Evolutionary conservation across 2,797 vertebrate genomes (phyloP), one percentile per base, ranked within the genome.

Genomic region (Arctocebus calabarensis): DNA sequence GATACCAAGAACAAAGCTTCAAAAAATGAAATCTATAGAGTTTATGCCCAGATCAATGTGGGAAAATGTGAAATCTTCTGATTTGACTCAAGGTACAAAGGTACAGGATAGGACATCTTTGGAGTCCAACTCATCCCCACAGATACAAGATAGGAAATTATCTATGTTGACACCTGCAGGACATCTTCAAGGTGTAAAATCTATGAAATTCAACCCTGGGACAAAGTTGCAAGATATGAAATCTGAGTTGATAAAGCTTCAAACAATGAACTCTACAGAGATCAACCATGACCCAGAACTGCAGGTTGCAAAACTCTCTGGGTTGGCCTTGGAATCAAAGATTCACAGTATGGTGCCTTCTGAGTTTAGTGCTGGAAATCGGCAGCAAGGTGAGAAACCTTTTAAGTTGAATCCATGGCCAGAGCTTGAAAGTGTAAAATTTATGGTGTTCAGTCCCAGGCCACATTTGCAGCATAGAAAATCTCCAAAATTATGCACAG

Each of bases 341-440:
- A 40, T 57, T 78, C 52, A 88, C 27, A 74, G 17, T 45, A 17
- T 73, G 10, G 20, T 52, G 84, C 23, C 59, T 92, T 95, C 91
- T 71, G 70, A 86, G 86, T 70, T 94, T 64, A 96, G 19, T 27
- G 66, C 43, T 61, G 14, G 52, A 91, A 95, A 91, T n/a, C 94
- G 87, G 71, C 45, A 70, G 23, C 84, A 92, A 96, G 88, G 82
- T 79, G 88, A 84, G 61, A 97, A 93, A 84, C 61, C 40, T 86
- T 70, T 10, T 29, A 83, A 61, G 40, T 48, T 73, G 62, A 94
- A 84, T 55, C 66, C 75, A 66, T 8, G 66, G 85, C 88, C 68
- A 91, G 92, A 95, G 43, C 59, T 61, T 94, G 70, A 97, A 87
- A 83, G 40, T 64, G 37, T 78, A 59, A 93, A 92, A 52, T 48